phyloP scores from a whole-genome alignment of 1,140 invertebrate genomes.

The Aphaenogaster floridana region DNA sequence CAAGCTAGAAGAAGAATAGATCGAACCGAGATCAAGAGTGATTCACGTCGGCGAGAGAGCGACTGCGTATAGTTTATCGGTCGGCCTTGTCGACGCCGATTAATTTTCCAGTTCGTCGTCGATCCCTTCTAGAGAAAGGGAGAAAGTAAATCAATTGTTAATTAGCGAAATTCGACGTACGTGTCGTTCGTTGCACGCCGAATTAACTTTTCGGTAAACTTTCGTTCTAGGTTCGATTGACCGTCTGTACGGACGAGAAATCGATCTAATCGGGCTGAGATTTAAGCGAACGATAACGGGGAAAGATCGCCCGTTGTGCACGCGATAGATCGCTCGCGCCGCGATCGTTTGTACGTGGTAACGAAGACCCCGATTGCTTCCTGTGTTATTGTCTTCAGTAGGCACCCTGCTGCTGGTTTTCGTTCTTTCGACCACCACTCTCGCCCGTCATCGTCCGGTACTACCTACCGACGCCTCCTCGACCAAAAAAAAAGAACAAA shows the following conservation, averaged over 20 bases:
- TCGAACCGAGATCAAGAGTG: neutral
- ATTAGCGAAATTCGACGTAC: slow-evolving; percentile 25
- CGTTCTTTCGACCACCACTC: slow-evolving; percentile 70
- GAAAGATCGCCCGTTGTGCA: neutral
- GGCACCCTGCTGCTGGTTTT: slow-evolving; percentile 71
- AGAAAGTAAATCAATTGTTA: slow-evolving; percentile 11
- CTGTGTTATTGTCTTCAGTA: slow-evolving; percentile 67
- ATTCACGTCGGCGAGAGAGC: slow-evolving; percentile 16
- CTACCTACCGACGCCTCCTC: slow-evolving; percentile 39
- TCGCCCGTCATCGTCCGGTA: slow-evolving; percentile 56
- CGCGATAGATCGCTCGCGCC: neutral
- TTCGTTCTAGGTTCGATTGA: slow-evolving; percentile 25
- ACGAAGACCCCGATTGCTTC: slow-evolving; percentile 27
- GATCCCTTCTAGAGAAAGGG: neutral
- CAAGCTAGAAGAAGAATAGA: neutral
- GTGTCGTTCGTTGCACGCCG: neutral
- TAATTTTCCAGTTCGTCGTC: slow-evolving; percentile 12
- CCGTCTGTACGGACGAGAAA: neutral
- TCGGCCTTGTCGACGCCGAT: neutral
- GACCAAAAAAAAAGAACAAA: slow-evolving; percentile 61
- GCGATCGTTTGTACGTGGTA: neutral
- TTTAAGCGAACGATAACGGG: slow-evolving; percentile 17
- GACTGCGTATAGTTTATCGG: neutral
- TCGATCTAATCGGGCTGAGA: neutral
- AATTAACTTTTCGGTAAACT: neutral